Conservation (phyloP, 2,113 vertebrate genomes). For the Prinia subflava region DNA sequence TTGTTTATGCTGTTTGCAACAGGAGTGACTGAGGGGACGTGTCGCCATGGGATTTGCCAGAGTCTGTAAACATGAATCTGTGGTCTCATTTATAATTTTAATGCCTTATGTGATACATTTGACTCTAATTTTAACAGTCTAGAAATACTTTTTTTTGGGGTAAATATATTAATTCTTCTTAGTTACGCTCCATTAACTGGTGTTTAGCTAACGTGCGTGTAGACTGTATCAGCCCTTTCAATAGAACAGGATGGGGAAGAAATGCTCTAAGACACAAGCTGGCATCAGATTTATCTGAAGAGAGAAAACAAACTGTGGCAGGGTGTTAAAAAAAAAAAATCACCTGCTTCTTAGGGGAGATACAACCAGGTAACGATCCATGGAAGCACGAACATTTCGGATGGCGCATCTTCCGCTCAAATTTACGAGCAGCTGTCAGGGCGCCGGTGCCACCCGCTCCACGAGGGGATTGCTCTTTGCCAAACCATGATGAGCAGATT, state of each 20-base stretch:
- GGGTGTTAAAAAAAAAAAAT: constrained; percentile 50
- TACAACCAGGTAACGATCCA: constrained; percentile 32
- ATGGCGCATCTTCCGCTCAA: background rate
- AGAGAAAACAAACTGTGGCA: background rate
- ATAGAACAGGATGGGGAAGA: background rate
- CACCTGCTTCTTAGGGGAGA: constrained; percentile 21
- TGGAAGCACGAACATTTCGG: constrained; percentile 9
- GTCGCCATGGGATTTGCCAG: background rate
- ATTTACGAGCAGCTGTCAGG: constrained; percentile 46
- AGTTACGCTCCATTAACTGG: background rate
- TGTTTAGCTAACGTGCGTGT: background rate
- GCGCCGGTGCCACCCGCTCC: background rate
- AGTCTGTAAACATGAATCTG: background rate
- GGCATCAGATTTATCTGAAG: background rate
- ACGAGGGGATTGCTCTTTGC: constrained; percentile 20
- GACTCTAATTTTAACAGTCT: background rate
- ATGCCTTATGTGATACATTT: background rate
- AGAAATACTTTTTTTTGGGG: background rate
- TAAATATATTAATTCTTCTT: constrained; percentile 21
- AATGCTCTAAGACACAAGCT: background rate
- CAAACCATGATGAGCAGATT: constrained; percentile 27
- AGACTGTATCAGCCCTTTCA: background rate
- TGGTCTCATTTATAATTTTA: background rate
- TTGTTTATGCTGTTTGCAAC: background rate
- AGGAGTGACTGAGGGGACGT: background rate